Base-by-base conservation (phyloP, 2,113 vertebrate species). In the Agapornis roseicollis region DNA sequence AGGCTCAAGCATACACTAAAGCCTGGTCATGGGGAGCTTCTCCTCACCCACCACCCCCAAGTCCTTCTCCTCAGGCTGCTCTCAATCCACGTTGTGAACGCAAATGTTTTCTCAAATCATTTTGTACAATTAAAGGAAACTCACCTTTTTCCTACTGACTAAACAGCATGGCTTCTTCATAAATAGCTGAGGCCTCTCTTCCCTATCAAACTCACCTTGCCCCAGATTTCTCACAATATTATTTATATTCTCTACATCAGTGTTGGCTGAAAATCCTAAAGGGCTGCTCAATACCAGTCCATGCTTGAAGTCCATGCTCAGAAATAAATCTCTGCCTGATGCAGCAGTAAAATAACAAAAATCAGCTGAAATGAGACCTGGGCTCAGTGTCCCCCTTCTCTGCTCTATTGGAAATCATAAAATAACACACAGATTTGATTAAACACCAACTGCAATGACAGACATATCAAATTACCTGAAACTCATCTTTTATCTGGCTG, bases 401-500 rank as follows among this genome's bases (percentile, higher is more conserved):
- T 70, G n/a, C 63, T 37, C 39, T 35, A 39, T 9, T 88, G 64
- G 93, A 82, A 76, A 86, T 78, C 0, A 2, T 63, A 64, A 76
- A 95, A 73, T 44, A 88, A 85, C 20, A 85, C 42, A 63, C 15
- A 94, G 44, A 72, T 85, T 41, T 33, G 55, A 80, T 88, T 77
- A 85, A 90, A 60, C 60, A 58, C 49, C 50, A 77, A 52, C 50
- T 71, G 64, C 55, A 80, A 56, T 31, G 77, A 29, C 41, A 90
- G 42, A 79, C 8, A 68, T 5, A 28, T 0, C 9, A 65, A 94
- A 88, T 91, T 97, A 99, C 99, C 99, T 99, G 99, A 96, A 99
- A 99, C 91, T 99, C 99, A 46, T 99, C 99, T 98, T 99, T 99
- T 93, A 99, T 99, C 96, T 99, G 99, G 97, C 99, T 99, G 98